Evolutionary conservation across 2,797 vertebrate species (phyloP).

Genomic region (Enteromius fasciolatus): DNA sequence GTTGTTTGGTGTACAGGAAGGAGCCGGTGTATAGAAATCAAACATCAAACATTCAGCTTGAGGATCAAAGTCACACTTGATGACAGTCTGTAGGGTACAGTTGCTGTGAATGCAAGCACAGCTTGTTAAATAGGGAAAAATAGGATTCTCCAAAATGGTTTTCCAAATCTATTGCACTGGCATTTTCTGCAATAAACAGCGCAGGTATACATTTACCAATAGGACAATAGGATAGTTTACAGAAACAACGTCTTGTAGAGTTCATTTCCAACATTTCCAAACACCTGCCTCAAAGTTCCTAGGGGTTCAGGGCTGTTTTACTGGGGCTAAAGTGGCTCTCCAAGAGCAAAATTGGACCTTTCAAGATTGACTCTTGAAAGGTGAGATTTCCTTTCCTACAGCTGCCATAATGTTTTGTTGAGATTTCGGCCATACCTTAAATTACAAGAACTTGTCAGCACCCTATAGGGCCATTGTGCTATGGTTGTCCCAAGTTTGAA

Average conservation of each 20-base stretch:
- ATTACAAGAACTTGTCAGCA: background rate
- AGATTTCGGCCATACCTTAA: background rate
- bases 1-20: background rate
- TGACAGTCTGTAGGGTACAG: background rate
- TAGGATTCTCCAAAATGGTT: background rate
- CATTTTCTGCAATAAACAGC: background rate
- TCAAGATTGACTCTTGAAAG: background rate
- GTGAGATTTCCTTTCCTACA: background rate
- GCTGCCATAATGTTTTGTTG: background rate
- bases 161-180: background rate
- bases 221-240: too few relatives aligned
- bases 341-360: background rate
- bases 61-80: conserved; percentile 14
- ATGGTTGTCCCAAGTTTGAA: background rate
- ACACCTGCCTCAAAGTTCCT: background rate
- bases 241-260: background rate
- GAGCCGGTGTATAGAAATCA: conserved; percentile 25
- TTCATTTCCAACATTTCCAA: background rate
- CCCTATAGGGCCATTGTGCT: background rate
- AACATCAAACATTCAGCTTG: conserved; percentile 25
- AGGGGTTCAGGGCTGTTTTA: background rate
- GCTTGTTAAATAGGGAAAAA: background rate
- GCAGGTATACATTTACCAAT: background rate
- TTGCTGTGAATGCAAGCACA: background rate
- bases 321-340: background rate